phyloP scores from a whole-genome alignment of 2,888 invertebrate species.

The Cryptus armator region DNA sequence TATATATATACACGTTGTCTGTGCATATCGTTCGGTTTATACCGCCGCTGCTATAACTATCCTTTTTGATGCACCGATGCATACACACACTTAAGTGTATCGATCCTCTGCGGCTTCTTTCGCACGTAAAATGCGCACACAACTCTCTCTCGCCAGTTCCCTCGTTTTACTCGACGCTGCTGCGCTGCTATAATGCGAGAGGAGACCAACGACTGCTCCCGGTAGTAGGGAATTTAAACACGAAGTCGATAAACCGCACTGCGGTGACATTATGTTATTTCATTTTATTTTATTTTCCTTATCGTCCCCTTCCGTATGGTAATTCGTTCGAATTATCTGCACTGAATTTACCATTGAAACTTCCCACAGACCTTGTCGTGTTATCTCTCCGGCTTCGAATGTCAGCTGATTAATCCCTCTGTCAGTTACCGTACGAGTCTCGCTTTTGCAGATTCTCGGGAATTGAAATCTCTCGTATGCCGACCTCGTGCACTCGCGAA shows the following conservation, averaged over 20 bases:
- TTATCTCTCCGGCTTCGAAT: conserved; percentile 16
- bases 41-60: conserved; percentile 7
- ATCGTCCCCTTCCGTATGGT: background rate
- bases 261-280: conserved; percentile 50
- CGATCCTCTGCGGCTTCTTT: conserved; percentile 59
- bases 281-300: conserved; percentile 27
- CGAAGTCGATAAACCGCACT: conserved; percentile 50
- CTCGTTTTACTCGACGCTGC: conserved; percentile 9
- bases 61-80: conserved; percentile 10
- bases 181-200: conserved; percentile 16
- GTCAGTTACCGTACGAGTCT: background rate
- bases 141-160: conserved; percentile 40
- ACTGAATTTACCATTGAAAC: conserved; percentile 12
- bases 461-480: conserved; percentile 38
- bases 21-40: background rate
- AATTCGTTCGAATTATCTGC: conserved; percentile 16
- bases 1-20: background rate
- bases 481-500: background rate
- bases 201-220: conserved; percentile 1
- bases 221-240: background rate
- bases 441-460: conserved; percentile 34
- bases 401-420: background rate
- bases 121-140: conserved; percentile 57
- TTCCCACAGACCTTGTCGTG: conserved; percentile 9
- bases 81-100: conserved; percentile 39